Conservation (phyloP, 1,140 invertebrate genomes). For the Prorops nasuta region DNA sequence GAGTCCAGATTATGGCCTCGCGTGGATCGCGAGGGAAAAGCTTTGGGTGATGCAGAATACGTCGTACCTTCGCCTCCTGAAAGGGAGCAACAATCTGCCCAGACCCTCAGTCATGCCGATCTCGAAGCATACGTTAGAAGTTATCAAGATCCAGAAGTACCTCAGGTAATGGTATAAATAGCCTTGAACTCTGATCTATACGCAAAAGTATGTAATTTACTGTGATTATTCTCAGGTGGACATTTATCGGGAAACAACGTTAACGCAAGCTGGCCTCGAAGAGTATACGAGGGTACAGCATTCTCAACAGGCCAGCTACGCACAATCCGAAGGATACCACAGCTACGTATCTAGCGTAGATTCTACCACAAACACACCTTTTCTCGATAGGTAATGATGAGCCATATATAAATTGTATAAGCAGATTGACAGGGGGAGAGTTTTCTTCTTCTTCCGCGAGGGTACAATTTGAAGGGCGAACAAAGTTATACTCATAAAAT, state of each 20-base stretch:
- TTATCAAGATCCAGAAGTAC: slow-evolving; percentile 57
- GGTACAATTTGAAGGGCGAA: too few species aligned
- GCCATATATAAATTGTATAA: not conserved
- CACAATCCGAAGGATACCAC: slow-evolving; percentile 79
- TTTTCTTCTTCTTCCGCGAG: too few species aligned
- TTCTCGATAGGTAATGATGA: slow-evolving; percentile 66
- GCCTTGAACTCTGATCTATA: not conserved
- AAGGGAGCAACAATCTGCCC: slow-evolving; percentile 60
- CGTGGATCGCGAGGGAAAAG: slow-evolving; percentile 67
- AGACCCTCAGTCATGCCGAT: slow-evolving; percentile 55
- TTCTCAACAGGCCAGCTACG: slow-evolving; percentile 74
- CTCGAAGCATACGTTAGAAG: slow-evolving; percentile 58
- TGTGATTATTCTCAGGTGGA: slow-evolving; percentile 36
- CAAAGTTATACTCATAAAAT: not conserved
- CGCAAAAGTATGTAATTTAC: not conserved
- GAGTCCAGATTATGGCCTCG: slow-evolving; percentile 59
- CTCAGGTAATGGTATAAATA: slow-evolving; percentile 29
- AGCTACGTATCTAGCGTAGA: slow-evolving; percentile 79
- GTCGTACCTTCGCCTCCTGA: slow-evolving; percentile 75
- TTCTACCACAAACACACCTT: slow-evolving; percentile 74
- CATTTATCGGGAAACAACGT: slow-evolving; percentile 45
- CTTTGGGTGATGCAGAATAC: slow-evolving; percentile 68
- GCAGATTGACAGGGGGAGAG: too few species aligned
- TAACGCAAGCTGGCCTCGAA: slow-evolving; percentile 70
- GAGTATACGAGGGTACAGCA: slow-evolving; percentile 71